Base-by-base conservation (phyloP, 2,888 invertebrate genomes). In the Aphidoletes aphidimyza region DNA sequence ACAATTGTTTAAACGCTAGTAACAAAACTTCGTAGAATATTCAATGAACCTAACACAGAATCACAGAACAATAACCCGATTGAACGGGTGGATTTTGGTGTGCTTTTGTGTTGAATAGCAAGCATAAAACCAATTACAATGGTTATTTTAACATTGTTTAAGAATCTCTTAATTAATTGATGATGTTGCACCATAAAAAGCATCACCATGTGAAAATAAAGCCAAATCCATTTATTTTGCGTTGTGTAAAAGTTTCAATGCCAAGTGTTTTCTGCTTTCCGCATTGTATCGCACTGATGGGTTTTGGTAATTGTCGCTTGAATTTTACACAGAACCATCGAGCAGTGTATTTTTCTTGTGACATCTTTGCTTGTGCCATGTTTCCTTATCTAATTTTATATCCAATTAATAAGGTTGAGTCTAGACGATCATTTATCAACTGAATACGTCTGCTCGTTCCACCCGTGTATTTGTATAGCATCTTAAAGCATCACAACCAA, bases 361-460 rank as follows among this genome's bases (percentile, higher is more conserved):
- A 54, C 54, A 26, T 54, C 26, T n/a, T 2, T 54, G 54, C 9
- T n/a, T 54, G n/a, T 22, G 54, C n/a, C n/a, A n/a, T 54, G n/a
- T 3, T 54, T 54, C 54, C 26, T 54, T 54, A 54, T 54, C 54
- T 54, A 22, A 54, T 22, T 54, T 54, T 54, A n/a, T n/a, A 54
- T 54, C 54, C 54, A 54, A 54, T 54, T 54, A 22, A 54, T 54
- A 54, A 54, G 54, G 54, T 54, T 14, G 54, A n/a, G 54, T 54
- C 54, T 54, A 5, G 54, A 42, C 54, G 2, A 54, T 54, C 54
- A 54, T 54, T 54, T 54, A 54, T 54, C 54, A 54, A 54, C 54
- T 2, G 54, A 42, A 42, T 14, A 42, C 6, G 42, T 9, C 42
- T 42, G n/a, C n/a, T 42, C 14, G 8, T 6, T 42, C 42, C 14